phyloP scores from a whole-genome alignment of 2,797 vertebrate genomes.

The Pagetopsis macropterus region DNA sequence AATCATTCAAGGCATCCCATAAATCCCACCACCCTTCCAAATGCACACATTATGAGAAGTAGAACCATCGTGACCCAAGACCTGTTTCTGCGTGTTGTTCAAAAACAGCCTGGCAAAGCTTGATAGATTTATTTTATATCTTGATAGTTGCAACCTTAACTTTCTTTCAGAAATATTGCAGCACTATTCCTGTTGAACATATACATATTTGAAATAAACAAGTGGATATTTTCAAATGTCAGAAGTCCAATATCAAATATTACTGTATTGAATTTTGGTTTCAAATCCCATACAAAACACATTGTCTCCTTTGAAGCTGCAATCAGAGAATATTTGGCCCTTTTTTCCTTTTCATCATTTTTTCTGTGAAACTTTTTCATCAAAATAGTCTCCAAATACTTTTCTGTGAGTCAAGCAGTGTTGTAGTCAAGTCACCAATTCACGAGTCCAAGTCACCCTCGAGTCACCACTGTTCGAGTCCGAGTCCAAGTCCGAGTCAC shows the following conservation, averaged over 20 bases:
- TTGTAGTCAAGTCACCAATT: too few species aligned
- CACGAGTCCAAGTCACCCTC: too few species aligned
- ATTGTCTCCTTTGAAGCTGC: not conserved
- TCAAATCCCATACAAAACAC: too few species aligned
- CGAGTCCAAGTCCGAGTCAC: too few species aligned
- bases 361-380: not conserved
- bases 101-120: not conserved
- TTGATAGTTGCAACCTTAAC: not conserved
- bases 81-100: not conserved
- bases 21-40: slow-evolving; percentile 20
- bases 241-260: not conserved
- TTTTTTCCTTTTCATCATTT: not conserved
- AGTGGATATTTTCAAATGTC: too few species aligned
- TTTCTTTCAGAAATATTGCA: not conserved
- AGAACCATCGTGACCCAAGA: not conserved
- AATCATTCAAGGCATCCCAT: slow-evolving; percentile 26
- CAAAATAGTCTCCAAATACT: not conserved
- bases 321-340: not conserved
- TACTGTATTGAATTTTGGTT: not conserved
- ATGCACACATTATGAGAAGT: slow-evolving; percentile 12
- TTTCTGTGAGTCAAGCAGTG: not conserved
- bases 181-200: not conserved
- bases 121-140: not conserved
- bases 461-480: too few species aligned
- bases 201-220: not conserved